phyloP scores from a whole-genome alignment of 1,140 invertebrate species.

The Ladona fulva region DNA sequence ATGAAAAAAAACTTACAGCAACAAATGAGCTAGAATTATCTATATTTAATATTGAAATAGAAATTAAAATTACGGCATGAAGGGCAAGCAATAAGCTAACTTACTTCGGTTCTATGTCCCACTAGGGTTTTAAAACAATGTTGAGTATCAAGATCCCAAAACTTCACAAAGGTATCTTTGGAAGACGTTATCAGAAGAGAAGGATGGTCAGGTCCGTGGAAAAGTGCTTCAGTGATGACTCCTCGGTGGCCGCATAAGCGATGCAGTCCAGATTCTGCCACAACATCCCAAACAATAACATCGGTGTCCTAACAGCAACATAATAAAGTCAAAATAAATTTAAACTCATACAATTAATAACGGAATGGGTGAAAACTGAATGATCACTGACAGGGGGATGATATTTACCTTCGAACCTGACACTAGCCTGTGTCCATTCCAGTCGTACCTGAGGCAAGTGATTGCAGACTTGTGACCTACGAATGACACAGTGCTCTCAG shows the following conservation, averaged over 20 bases:
- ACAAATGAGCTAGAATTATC: too few relatives aligned
- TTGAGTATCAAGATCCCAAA: constrained; percentile 93
- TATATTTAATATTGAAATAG: too few relatives aligned
- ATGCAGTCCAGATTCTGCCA: constrained; percentile 80
- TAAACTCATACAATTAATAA: constrained; percentile 2
- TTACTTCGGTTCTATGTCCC: constrained; percentile 64
- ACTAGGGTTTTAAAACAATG: constrained; percentile 92
- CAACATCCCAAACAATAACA: constrained; percentile 90
- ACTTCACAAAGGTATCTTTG: constrained; percentile 92
- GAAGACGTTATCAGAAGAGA: constrained; percentile 74
- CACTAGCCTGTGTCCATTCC: constrained; percentile 65
- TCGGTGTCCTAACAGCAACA: constrained; percentile 65
- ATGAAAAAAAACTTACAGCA: too few relatives aligned
- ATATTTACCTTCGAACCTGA: constrained; percentile 72
- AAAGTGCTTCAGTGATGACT: constrained; percentile 75
- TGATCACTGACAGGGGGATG: constrained; percentile 16
- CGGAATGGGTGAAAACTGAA: neutral
- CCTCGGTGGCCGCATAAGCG: constrained; percentile 89
- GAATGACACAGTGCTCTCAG: constrained; percentile 67
- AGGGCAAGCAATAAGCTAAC: neutral
- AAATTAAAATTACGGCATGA: too few relatives aligned
- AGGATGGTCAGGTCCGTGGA: constrained; percentile 53
- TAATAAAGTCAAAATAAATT: constrained; percentile 20
- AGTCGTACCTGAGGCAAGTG: constrained; percentile 72
- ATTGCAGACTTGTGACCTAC: constrained; percentile 82